Percentiles rank a stretch among this genome's conserved stretches.
These are phyloP conservation scores for Diarsia brunnea DNA, from an alignment of 2,888 invertebrate genomes.

Conservation along the genomic window DNA sequence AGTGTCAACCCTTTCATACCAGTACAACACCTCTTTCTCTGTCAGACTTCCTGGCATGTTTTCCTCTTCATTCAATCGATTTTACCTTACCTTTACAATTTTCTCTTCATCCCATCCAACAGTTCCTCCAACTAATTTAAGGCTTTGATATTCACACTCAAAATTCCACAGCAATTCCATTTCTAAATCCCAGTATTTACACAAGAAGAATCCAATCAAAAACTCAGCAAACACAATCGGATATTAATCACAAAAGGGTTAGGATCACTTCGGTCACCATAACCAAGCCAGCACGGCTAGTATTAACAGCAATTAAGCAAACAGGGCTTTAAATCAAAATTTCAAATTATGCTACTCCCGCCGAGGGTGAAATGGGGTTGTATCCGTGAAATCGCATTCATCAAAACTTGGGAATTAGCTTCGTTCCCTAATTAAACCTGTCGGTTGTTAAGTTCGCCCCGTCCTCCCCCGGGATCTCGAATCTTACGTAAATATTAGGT, in stretches of 20 bases:
- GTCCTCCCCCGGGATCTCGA: conserved; percentile 73
- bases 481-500: conserved; percentile 86
- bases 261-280: conserved; percentile 58
- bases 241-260: conserved; percentile 61
- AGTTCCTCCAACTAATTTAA: conserved; percentile 3
- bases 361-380: conserved; percentile 73
- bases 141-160: conserved; percentile 7
- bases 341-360: conserved; percentile 82
- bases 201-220: conserved; percentile 59
- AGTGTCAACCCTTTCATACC: no score
- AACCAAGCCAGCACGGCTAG: conserved; percentile 61
- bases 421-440: conserved; percentile 88
- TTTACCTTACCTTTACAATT: background rate
- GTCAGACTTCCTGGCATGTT: background rate
- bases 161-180: conserved; percentile 40
- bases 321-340: conserved; percentile 85
- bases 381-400: conserved; percentile 88
- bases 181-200: conserved; percentile 37
- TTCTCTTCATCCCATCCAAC: background rate
- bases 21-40: background rate
- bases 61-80: no score
- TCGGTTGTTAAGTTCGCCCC: conserved; percentile 82
- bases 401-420: conserved; percentile 89
- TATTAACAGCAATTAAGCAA: conserved; percentile 82
- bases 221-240: conserved; percentile 46